These are phyloP conservation scores for Puffinus mauretanicus DNA, from an alignment of 2,113 vertebrate genomes.

Conservation along the genomic window DNA sequence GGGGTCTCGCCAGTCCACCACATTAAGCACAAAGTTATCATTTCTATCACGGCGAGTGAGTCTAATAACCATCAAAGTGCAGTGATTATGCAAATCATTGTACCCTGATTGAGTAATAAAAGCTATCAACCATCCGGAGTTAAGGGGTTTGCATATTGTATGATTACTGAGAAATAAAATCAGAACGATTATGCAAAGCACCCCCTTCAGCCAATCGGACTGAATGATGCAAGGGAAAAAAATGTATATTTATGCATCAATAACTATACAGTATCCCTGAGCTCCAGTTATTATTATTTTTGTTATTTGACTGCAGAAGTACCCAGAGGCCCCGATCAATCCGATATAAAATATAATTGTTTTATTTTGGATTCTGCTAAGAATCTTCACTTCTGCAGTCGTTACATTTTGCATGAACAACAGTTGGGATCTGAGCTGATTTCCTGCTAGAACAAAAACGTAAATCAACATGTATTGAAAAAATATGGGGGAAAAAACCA, in stretches of 20 bases:
- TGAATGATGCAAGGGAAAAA: neutral
- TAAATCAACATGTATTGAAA: neutral
- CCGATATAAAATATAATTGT: neutral
- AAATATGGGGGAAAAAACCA: neutral
- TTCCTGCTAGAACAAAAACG: neutral
- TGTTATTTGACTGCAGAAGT: neutral
- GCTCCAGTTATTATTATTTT: neutral
- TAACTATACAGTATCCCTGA: neutral
- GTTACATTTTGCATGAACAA: neutral
- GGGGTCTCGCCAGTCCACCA: neutral
- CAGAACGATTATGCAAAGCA: neutral
- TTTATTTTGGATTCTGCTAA: neutral
- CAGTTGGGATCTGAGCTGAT: neutral
- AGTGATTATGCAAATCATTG: neutral
- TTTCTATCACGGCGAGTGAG: rapidly evolving
- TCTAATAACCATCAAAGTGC: neutral
- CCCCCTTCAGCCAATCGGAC: neutral
- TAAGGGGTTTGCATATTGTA: neutral
- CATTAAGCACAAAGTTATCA: neutral
- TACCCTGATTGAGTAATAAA: constrained; percentile 1
- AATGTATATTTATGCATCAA: neutral
- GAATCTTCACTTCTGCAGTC: neutral
- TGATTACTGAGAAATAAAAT: constrained; percentile 24
- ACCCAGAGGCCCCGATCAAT: neutral
- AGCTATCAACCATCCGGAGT: neutral